Evolutionary conservation across 2,797 vertebrate genomes (phyloP), one percentile per base, ranked within the genome.

Genomic region (Coilia nasus): DNA sequence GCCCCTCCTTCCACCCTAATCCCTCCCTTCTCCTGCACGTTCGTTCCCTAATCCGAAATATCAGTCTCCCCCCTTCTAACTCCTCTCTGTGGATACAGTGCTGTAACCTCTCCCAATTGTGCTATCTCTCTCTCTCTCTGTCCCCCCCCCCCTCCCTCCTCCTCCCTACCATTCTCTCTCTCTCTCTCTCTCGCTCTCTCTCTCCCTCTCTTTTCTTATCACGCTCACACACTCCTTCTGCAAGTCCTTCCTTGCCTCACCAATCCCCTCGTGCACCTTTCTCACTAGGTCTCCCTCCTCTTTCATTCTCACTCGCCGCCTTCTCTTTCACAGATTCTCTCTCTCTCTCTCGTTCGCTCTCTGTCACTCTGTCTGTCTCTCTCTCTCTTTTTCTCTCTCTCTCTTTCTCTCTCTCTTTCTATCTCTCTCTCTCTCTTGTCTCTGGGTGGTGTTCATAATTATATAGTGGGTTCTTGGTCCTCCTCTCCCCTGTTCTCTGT

Each of bases 21-120:
- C 94, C 93, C 89, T 93, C 87, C 59, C 92, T 92, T 92, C 93
- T 93, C 91, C 89, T 87, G 92, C 91, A 92, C 94, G 93, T 94
- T 94, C 92, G 93, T 94, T 94, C 93, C 92, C 91, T 95, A 96
- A 96, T 95, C 94, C 94, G 85, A 90, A 92, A 92, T 94, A 92
- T 92, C 90, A 92, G 90, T 91, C 93, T 89, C 91, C 91, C 28
- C 85, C 90, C 84, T 85, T 78, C 86, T 84, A 78, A 88, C 89
- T 89, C 90, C 90, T 91, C 90, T 93, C 54, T 86, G 83, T 88
- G 89, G 89, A 90, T 90, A 87, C 93, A 92, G 92, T 92, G 88
- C 90, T 87, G 89, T 92, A 92, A 92, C 92, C 90, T 93, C 89
- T 88, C 90, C 91, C 86, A 82, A 57, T 89, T 67, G 64, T 67